A percentile compares a stretch with the other conserved stretches of the same genome.
Conservation (phyloP, 2,888 invertebrate species). For the Calameuta filiformis region DNA sequence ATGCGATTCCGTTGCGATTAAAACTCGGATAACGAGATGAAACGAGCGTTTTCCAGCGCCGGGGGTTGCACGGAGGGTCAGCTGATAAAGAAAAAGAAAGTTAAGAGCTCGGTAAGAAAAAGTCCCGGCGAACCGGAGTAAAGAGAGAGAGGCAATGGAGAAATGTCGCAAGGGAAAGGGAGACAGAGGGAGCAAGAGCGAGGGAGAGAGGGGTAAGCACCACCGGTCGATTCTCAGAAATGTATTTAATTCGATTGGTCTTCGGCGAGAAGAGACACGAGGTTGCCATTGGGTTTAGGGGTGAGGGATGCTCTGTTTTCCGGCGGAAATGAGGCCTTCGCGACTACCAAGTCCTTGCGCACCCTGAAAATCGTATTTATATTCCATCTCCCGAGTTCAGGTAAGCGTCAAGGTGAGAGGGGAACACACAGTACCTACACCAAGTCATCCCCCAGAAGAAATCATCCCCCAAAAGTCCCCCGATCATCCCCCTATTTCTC, state of each 20-base stretch:
- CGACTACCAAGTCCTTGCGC: constrained; percentile 38
- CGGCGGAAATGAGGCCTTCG: constrained; percentile 62
- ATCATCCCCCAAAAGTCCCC: background rate
- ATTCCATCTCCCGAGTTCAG: constrained; percentile 56
- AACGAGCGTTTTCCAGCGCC: constrained; percentile 14
- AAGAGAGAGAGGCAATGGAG: background rate
- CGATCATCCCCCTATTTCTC: background rate
- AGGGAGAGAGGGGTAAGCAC: background rate
- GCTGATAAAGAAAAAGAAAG: constrained; percentile 3
- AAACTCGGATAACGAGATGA: constrained; percentile 24
- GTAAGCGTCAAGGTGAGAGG: constrained; percentile 39
- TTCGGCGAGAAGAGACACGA: constrained; percentile 30
- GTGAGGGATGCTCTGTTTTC: constrained; percentile 55
- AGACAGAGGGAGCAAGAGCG: background rate
- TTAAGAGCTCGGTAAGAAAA: background rate
- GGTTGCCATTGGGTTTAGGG: constrained; percentile 19
- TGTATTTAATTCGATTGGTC: constrained; percentile 58
- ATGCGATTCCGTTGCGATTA: constrained; percentile 22
- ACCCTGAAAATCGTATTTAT: constrained; percentile 59
- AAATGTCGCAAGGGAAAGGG: background rate
- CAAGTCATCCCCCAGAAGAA: background rate
- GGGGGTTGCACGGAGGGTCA: constrained; percentile 4
- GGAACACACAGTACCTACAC: background rate
- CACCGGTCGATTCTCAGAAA: constrained; percentile 48
- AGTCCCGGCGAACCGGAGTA: background rate